Evolutionary conservation across 2,888 invertebrate species (phyloP).

Genomic region (Mythimna ferrago): DNA sequence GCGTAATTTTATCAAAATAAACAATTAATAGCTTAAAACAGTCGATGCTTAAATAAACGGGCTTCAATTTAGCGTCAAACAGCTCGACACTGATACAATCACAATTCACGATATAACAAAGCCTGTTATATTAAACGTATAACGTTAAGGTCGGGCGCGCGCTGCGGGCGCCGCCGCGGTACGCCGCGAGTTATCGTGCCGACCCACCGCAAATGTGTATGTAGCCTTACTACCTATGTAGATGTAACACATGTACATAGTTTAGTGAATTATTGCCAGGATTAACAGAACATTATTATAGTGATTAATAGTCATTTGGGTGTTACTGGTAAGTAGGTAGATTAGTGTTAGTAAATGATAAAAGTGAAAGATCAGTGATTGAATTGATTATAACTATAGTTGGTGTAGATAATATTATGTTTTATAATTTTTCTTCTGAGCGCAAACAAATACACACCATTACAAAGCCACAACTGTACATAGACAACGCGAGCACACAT

Average conservation of each 20-base stretch:
- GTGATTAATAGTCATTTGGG: slow-evolving; percentile 31
- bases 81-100: slow-evolving; percentile 19
- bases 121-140: slow-evolving; percentile 40
- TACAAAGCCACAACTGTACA: too few relatives aligned
- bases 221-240: slow-evolving; percentile 11
- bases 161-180: slow-evolving; percentile 52
- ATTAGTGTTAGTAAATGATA: slow-evolving; percentile 18
- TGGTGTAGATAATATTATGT: too few relatives aligned
- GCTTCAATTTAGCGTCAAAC: slow-evolving; percentile 2
- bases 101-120: slow-evolving; percentile 26
- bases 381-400: neutral
- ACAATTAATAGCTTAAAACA: neutral
- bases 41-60: slow-evolving; percentile 1
- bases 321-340: slow-evolving; percentile 19
- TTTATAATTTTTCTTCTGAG: too few relatives aligned
- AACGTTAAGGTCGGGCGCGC: slow-evolving; percentile 37
- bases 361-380: slow-evolving; percentile 14
- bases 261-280: slow-evolving; percentile 37
- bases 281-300: slow-evolving; percentile 33
- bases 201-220: slow-evolving; percentile 36
- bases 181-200: slow-evolving; percentile 56
- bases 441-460: too few relatives aligned
- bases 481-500: too few relatives aligned
- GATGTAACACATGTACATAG: slow-evolving; percentile 16
- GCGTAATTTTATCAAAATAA: neutral